These are phyloP conservation scores for Nasua narica DNA, from an alignment of 2,797 vertebrate species.

Conservation along the genomic window DNA sequence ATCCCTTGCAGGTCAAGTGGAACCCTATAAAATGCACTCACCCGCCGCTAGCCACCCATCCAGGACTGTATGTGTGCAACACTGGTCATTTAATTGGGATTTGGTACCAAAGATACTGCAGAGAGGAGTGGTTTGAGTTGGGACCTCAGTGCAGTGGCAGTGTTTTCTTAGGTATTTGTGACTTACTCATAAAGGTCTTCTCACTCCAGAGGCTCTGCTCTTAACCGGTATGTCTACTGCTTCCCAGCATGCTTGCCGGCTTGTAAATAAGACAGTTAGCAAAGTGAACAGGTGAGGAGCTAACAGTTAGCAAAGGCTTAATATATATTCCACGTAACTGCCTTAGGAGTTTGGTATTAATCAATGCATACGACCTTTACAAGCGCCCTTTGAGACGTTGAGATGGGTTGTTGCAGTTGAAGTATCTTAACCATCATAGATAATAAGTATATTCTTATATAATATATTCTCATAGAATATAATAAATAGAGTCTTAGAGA, in stretches of 20 bases:
- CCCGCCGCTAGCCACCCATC: slow-evolving; percentile 26
- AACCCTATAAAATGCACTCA: slow-evolving; percentile 10
- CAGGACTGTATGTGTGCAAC: neutral
- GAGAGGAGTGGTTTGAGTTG: neutral
- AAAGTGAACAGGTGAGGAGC: neutral
- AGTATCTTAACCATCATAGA: neutral
- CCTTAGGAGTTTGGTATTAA: neutral
- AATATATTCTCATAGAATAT: too few relatives aligned
- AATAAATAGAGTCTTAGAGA: neutral
- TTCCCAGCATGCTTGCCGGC: neutral
- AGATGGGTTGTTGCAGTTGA: neutral
- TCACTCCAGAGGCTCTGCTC: neutral
- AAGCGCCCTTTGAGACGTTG: neutral
- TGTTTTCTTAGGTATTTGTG: neutral
- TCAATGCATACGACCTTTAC: neutral
- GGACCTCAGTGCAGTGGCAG: neutral
- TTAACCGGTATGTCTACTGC: neutral
- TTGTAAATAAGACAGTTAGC: neutral
- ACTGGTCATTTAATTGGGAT: neutral
- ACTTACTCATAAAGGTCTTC: neutral
- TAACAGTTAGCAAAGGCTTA: neutral
- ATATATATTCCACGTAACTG: neutral
- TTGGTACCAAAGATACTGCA: neutral
- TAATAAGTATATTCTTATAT: neutral
- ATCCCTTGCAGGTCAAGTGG: slow-evolving; percentile 41